Percentiles rank a stretch among this genome's conserved stretches.
phyloP scores from a whole-genome alignment of 2,888 invertebrate genomes.

The Drosophila prostipennis region DNA sequence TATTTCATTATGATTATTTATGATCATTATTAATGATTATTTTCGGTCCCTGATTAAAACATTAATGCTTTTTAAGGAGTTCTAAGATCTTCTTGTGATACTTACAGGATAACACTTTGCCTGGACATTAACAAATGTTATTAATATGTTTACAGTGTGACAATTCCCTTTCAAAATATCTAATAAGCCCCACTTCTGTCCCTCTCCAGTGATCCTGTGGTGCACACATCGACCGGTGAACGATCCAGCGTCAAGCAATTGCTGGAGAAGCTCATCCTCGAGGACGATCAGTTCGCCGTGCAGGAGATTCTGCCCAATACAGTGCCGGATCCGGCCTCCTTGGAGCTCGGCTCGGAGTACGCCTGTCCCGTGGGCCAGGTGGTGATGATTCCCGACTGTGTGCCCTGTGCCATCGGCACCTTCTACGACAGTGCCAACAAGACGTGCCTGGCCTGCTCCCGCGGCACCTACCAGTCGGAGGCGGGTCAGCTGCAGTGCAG shows the following conservation, averaged over 20 bases:
- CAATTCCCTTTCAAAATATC: too few relatives aligned
- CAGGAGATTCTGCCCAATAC: conserved; percentile 97
- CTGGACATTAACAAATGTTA: too few relatives aligned
- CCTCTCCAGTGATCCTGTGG: conserved; percentile 91
- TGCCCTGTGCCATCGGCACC: conserved; percentile 96
- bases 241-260: conserved; percentile 92
- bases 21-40: too few relatives aligned
- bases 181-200: background rate
- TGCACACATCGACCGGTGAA: conserved; percentile 94
- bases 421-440: conserved; percentile 91
- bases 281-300: conserved; percentile 97
- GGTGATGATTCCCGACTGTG: conserved; percentile 96
- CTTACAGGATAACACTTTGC: too few relatives aligned
- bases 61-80: too few relatives aligned
- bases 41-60: too few relatives aligned
- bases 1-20: too few relatives aligned
- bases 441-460: conserved; percentile 92
- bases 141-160: too few relatives aligned
- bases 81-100: too few relatives aligned
- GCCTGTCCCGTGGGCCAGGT: conserved; percentile 97
- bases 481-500: conserved; percentile 95
- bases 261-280: conserved; percentile 94
- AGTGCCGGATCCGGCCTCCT: conserved; percentile 95
- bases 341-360: conserved; percentile 94
- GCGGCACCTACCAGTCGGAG: conserved; percentile 97